Evolutionary conservation across 2,113 vertebrate species (phyloP).

Genomic region (Callipepla squamata): DNA sequence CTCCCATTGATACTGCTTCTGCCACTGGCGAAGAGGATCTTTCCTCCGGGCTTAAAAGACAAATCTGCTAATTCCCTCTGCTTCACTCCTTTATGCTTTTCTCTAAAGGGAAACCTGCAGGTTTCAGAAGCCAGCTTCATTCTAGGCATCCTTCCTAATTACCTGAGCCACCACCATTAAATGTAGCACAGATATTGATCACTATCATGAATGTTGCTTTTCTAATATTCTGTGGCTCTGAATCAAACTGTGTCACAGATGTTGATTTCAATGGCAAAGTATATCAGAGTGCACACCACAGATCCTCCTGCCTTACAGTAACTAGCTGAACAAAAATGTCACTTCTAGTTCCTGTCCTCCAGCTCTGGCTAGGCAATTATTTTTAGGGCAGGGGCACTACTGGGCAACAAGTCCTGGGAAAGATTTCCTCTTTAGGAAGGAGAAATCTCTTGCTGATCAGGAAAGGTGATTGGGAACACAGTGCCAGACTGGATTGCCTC

Average conservation of each 20-base stretch:
- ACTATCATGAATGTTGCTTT: background rate
- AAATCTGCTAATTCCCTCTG: background rate
- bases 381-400: background rate
- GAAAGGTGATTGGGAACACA: background rate
- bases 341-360: background rate
- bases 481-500: slow-evolving; percentile 36
- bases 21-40: background rate
- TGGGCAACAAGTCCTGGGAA: background rate
- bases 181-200: slow-evolving; percentile 40
- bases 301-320: slow-evolving; percentile 3
- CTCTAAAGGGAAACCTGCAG: slow-evolving; percentile 43
- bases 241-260: slow-evolving; percentile 58
- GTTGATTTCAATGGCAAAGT: slow-evolving; percentile 40
- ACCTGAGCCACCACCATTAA: slow-evolving; percentile 35
- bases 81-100: slow-evolving; percentile 37
- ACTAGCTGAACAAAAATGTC: background rate
- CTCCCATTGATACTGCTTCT: background rate
- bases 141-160: slow-evolving; percentile 66
- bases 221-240: slow-evolving; percentile 22
- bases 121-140: slow-evolving; percentile 60
- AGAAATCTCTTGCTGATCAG: slow-evolving; percentile 17
- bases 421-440: background rate
- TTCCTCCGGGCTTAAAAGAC: background rate
- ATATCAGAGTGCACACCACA: slow-evolving; percentile 11
- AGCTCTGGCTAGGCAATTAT: background rate